A percentile compares a stretch with the other conserved stretches of the same genome.
Conservation (phyloP, 2,113 vertebrate genomes). For the Anarrhichthys ocellatus region DNA sequence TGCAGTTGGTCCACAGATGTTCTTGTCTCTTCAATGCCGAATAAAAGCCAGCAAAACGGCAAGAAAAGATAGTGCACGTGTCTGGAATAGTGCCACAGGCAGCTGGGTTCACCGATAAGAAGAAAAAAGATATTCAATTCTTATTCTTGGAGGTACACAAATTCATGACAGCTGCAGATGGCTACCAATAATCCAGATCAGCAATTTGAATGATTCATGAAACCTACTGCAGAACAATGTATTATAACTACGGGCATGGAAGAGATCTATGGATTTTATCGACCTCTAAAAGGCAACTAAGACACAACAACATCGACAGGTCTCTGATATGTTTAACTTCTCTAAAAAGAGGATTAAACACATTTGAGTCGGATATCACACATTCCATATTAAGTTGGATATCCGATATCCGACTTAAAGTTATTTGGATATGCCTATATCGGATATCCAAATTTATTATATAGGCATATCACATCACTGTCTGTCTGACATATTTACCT, state of each 20-base stretch:
- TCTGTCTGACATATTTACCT: not conserved
- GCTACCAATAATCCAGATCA: conserved; percentile 48
- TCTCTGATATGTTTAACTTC: not conserved
- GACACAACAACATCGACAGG: not conserved
- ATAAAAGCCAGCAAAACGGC: not conserved
- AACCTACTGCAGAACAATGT: conserved; percentile 22
- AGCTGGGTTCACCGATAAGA: conserved; percentile 22
- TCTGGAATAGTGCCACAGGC: conserved; percentile 14
- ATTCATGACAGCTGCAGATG: conserved; percentile 33
- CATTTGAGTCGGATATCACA: conserved; percentile 11
- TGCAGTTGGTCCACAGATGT: not conserved
- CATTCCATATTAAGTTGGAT: too few relatives aligned
- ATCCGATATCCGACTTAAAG: too few relatives aligned
- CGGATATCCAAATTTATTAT: too few relatives aligned
- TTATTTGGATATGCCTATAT: too few relatives aligned
- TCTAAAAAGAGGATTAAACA: conserved; percentile 28
- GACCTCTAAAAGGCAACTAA: conserved; percentile 10
- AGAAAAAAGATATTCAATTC: not conserved
- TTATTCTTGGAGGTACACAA: conserved; percentile 38
- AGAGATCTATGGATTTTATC: conserved; percentile 42
- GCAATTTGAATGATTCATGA: conserved; percentile 50
- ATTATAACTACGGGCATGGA: conserved; percentile 6
- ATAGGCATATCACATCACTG: not conserved
- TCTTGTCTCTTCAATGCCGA: not conserved
- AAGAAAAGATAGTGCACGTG: not conserved